Conservation (phyloP, 2,797 vertebrate species). For the Percopsis omiscomaycus region DNA sequence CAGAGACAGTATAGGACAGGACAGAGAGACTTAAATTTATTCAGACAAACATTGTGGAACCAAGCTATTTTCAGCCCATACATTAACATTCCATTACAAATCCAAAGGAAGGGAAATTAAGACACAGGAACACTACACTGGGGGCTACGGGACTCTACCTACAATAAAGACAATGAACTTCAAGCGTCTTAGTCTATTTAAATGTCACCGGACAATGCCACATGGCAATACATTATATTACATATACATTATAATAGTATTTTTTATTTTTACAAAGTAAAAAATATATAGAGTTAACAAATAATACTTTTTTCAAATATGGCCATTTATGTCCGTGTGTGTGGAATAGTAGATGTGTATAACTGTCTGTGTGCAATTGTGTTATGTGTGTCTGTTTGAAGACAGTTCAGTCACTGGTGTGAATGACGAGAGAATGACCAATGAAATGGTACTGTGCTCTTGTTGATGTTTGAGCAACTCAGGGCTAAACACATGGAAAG, state of each 20-base stretch:
- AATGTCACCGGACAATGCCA: slow-evolving; percentile 66
- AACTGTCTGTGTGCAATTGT: slow-evolving; percentile 13
- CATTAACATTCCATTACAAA: slow-evolving; percentile 83
- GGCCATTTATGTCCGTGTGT: slow-evolving; percentile 49
- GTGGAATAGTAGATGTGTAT: slow-evolving; percentile 12
- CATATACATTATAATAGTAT: slow-evolving; percentile 38
- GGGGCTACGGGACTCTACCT: slow-evolving; percentile 74
- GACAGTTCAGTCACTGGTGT: slow-evolving; percentile 8
- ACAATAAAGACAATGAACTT: slow-evolving; percentile 81
- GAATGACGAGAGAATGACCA: not conserved
- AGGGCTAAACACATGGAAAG: not conserved
- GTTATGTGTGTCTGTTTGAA: slow-evolving; percentile 3
- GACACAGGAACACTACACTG: slow-evolving; percentile 75
- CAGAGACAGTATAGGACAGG: slow-evolving; percentile 33
- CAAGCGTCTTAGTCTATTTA: slow-evolving; percentile 70
- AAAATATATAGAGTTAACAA: slow-evolving; percentile 74
- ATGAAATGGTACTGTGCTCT: slow-evolving; percentile 11
- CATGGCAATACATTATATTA: slow-evolving; percentile 61
- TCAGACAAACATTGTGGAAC: slow-evolving; percentile 84
- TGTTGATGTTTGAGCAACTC: not conserved
- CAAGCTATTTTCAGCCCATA: slow-evolving; percentile 72
- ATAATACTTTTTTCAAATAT: slow-evolving; percentile 67
- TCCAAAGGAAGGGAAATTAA: slow-evolving; percentile 71
- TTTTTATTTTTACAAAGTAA: slow-evolving; percentile 70
- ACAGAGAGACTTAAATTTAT: slow-evolving; percentile 87